phyloP scores from a whole-genome alignment of 2,888 invertebrate genomes.

The Colostygia pectinataria region DNA sequence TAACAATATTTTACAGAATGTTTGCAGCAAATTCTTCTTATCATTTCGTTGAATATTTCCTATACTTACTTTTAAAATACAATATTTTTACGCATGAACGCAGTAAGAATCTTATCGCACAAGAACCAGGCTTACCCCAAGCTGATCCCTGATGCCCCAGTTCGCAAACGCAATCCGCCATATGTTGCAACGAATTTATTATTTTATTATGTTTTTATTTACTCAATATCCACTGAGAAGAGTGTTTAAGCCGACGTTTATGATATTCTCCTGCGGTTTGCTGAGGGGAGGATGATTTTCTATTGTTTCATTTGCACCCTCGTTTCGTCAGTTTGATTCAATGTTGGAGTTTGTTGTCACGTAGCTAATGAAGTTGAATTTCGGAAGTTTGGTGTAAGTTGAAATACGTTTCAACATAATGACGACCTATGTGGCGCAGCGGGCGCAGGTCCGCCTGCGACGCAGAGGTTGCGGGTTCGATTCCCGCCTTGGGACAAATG shows the following conservation, averaged over 20 bases:
- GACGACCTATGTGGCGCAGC: too few relatives aligned
- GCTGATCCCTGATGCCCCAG: constrained; percentile 7
- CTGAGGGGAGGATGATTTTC: constrained; percentile 70
- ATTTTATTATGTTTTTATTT: constrained; percentile 82
- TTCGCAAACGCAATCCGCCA: constrained; percentile 51
- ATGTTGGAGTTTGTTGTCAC: constrained; percentile 42
- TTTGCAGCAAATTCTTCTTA: too few relatives aligned
- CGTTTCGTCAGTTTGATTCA: constrained; percentile 67
- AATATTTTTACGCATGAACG: constrained; percentile 7
- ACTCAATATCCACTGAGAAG: constrained; percentile 73
- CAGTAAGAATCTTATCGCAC: neutral
- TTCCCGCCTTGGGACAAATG: too few relatives aligned
- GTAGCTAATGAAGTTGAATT: constrained; percentile 28
- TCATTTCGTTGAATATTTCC: too few relatives aligned
- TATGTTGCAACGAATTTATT: constrained; percentile 79
- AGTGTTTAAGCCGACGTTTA: constrained; percentile 82
- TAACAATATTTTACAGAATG: too few relatives aligned
- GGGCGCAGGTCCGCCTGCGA: too few relatives aligned
- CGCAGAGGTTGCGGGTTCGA: too few relatives aligned
- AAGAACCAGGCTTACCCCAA: constrained; percentile 12
- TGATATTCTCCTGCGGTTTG: constrained; percentile 80
- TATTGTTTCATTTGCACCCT: constrained; percentile 76
- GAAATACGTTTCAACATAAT: neutral
- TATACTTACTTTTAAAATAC: too few relatives aligned
- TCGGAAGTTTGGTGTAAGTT: constrained; percentile 5